Base-by-base conservation (phyloP, 2,113 vertebrate genomes). In the Microcebus lehilahytsara region DNA sequence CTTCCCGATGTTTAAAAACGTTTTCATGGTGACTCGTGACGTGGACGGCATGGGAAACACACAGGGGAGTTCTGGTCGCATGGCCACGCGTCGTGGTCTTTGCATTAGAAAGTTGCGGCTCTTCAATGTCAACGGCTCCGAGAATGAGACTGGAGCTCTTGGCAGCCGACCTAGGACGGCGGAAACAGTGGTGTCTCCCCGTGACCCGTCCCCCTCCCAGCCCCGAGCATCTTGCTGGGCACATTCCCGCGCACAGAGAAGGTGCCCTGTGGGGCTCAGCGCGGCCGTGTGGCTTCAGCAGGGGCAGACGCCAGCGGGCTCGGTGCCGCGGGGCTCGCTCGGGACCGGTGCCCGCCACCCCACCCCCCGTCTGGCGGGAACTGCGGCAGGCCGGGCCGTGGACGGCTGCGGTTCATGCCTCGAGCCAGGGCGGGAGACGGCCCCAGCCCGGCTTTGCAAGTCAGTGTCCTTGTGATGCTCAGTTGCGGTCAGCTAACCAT, bases 41-140 rank as follows among this genome's bases (percentile, higher is more conserved):
- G 49, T 85, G 9, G 42, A 5, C 20, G 27, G 20, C 40, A 2
- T 13, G 40, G 53, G 60, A 10, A 27, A 6, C 49, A 25, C 0
- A 0, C 6, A 34, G 42, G 30, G 37, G 53, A 34, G 32, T 23
- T 5, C 5, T 1, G 1, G 7, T 25, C 1, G 1, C 53, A 6
- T 5, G 19, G 72, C 6, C 23, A 46, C 13, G 11, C n/a, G n/a
- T n/a, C 7, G 6, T 78, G 40, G 3, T 34, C 78, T 56, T n/a
- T 53, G 51, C 22, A 10, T 5, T 22, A 51, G 22, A 51, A 86
- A 25, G 12, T 34, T 67, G 51, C 25, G 9, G 56, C 27, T 58
- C 19, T 9, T 40, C 9, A 32, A 37, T 0, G 0, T 20, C 25
- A 3, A 3, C 25, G 27, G 34, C 22, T 64, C 25, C 5, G 53